Base-by-base conservation (phyloP, 2,888 invertebrate species). In the Tetrapedia diversipes region DNA sequence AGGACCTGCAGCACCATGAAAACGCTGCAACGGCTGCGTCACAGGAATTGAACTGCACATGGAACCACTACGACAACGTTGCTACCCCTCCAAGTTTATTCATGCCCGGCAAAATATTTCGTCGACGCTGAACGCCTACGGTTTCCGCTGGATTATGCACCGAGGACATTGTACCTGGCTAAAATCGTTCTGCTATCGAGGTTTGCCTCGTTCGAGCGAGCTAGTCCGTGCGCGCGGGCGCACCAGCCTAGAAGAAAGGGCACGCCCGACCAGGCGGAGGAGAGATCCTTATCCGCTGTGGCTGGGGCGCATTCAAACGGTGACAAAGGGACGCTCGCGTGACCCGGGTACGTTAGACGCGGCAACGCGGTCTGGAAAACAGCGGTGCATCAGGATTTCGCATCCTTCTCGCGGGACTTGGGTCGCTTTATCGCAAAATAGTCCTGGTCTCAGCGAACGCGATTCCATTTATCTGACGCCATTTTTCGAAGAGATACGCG, bases 161-260 rank as follows among this genome's bases (percentile, higher is more conserved):
- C 53, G 79, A 72, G 74, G 82, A 86, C 84, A 85, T 79, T 82
- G 83, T 85, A 74, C 81, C 76, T 61, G n/a, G 80, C 85, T 87
- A 86, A 88, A 88, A 87, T 86, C 80, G 86, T 83, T 85, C 77
- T 77, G 75, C 86, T 84, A 87, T 88, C 86, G 87, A 86, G 86
- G 81, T 79, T 82, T n/a, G n/a, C n/a, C n/a, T n/a, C n/a, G n/a
- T n/a, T n/a, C n/a, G n/a, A n/a, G n/a, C n/a, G n/a, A n/a, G n/a
- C n/a, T n/a, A n/a, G n/a, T n/a, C n/a, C n/a, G n/a, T n/a, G n/a
- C n/a, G n/a, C n/a, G n/a, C n/a, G n/a, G n/a, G n/a, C n/a, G n/a
- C n/a, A n/a, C n/a, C n/a, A n/a, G 19, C 2, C 32, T 54, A 39
- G 32, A 43, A 29, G n/a, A 72, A 22, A n/a, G n/a, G 41, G 32